Conservation (phyloP, 2,113 vertebrate species). For the Trachemys scripta region DNA sequence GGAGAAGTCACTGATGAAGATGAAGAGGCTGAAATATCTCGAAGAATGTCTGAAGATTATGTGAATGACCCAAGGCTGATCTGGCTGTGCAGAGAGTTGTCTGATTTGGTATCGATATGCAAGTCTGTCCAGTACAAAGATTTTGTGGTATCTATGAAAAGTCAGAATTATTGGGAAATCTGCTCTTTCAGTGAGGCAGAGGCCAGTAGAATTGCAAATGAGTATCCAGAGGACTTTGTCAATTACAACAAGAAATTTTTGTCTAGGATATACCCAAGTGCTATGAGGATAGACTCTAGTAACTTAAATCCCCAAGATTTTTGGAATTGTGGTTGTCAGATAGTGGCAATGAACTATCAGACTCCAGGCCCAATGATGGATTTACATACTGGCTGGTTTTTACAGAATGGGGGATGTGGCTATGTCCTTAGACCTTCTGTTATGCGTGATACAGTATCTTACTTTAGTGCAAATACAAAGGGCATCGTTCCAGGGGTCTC, state of each 20-base stretch:
- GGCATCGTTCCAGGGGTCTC: conserved; percentile 94
- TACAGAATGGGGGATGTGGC: conserved; percentile 94
- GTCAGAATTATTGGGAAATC: conserved; percentile 92
- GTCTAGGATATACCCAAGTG: conserved; percentile 92
- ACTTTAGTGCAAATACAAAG: conserved; percentile 96
- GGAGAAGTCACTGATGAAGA: conserved; percentile 97
- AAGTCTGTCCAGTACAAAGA: conserved; percentile 88
- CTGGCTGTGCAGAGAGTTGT: conserved; percentile 90
- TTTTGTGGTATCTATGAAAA: conserved; percentile 88
- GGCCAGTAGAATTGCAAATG: conserved; percentile 91
- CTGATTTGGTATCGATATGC: conserved; percentile 91
- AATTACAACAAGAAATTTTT: conserved; percentile 95
- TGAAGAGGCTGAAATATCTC: conserved; percentile 92
- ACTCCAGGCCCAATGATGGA: conserved; percentile 98
- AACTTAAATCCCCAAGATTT: conserved; percentile 97
- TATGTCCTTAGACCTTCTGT: conserved; percentile 93
- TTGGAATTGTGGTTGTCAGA: conserved; percentile 98
- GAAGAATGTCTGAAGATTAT: conserved; percentile 79
- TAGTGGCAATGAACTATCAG: conserved; percentile 98
- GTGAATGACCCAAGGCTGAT: conserved; percentile 85
- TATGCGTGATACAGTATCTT: conserved; percentile 96
- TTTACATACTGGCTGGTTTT: conserved; percentile 93
- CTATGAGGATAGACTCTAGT: conserved; percentile 95
- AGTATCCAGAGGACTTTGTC: conserved; percentile 95
- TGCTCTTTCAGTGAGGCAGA: conserved; percentile 95